phyloP scores from a whole-genome alignment of 2,797 vertebrate genomes.

The Mus minutoides region DNA sequence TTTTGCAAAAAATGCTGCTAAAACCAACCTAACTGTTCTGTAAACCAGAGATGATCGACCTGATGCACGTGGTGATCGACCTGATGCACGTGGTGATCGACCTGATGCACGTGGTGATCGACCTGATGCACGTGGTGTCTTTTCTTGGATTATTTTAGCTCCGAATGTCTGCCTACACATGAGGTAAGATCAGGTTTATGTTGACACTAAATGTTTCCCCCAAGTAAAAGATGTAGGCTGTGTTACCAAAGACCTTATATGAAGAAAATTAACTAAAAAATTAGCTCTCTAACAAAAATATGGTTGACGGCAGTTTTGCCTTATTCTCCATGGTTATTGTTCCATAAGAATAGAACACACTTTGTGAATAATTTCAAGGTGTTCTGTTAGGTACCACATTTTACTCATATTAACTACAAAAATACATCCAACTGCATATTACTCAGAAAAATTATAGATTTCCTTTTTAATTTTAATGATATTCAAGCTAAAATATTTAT shows the following conservation, averaged over 20 bases:
- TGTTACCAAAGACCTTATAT: background rate
- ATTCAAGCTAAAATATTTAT: conserved; percentile 35
- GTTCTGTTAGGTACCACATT: background rate
- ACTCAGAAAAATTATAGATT: background rate
- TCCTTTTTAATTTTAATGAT: conserved; percentile 25
- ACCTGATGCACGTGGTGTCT: background rate
- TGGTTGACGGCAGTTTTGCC: background rate
- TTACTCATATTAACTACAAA: background rate
- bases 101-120: background rate
- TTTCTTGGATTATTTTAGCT: conserved; percentile 5
- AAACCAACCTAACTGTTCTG: background rate
- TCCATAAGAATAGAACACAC: background rate
- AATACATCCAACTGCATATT: background rate
- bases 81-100: background rate
- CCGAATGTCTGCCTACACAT: background rate
- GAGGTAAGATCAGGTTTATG: background rate
- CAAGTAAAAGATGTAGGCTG: background rate
- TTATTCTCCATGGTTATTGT: background rate
- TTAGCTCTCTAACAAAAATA: conserved; percentile 13
- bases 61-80: background rate
- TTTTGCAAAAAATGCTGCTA: background rate
- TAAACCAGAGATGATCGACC: background rate
- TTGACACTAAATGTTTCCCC: background rate
- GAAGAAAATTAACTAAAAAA: background rate
- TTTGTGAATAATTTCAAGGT: conserved; percentile 30